phyloP scores from a whole-genome alignment of 2,888 invertebrate genomes.

The Campoletis raptor region DNA sequence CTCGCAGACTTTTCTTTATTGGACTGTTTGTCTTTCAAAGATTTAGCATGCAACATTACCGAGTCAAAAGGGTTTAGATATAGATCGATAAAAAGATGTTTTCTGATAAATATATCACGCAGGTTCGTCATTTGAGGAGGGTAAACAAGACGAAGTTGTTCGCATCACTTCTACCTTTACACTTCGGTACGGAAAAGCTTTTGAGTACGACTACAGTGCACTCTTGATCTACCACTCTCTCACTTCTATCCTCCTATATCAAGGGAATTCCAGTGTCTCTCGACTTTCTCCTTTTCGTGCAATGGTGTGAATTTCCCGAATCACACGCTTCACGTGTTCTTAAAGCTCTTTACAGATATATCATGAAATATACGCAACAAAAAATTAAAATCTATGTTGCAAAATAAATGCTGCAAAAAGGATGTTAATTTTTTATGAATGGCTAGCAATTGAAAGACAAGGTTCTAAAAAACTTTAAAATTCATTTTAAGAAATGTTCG shows the following conservation, averaged over 20 bases:
- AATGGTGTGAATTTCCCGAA: constrained; percentile 50
- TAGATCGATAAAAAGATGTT: constrained; percentile 67
- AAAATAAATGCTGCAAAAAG: not conserved
- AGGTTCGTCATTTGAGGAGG: not conserved
- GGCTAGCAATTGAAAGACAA: not conserved
- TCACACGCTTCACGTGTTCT: not conserved
- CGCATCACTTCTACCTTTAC: not conserved
- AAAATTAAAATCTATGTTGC: not conserved
- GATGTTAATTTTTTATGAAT: not conserved
- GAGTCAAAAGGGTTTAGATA: constrained; percentile 61
- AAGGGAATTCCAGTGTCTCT: constrained; percentile 27
- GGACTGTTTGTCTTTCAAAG: constrained; percentile 52
- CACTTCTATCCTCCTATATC: not conserved
- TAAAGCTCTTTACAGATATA: not conserved
- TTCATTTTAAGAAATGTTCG: no score
- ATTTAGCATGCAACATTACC: constrained; percentile 74
- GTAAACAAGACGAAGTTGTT: not conserved
- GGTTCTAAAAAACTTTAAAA: not conserved
- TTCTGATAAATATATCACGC: constrained; percentile 1
- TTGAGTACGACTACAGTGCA: not conserved
- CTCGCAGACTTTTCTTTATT: constrained; percentile 22
- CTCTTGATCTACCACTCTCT: not conserved
- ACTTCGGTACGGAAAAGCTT: constrained; percentile 4
- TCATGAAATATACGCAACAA: not conserved
- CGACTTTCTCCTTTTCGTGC: constrained; percentile 11